These are phyloP conservation scores for Acleris laterana DNA, from an alignment of 2,888 invertebrate genomes.

Conservation along the genomic window DNA sequence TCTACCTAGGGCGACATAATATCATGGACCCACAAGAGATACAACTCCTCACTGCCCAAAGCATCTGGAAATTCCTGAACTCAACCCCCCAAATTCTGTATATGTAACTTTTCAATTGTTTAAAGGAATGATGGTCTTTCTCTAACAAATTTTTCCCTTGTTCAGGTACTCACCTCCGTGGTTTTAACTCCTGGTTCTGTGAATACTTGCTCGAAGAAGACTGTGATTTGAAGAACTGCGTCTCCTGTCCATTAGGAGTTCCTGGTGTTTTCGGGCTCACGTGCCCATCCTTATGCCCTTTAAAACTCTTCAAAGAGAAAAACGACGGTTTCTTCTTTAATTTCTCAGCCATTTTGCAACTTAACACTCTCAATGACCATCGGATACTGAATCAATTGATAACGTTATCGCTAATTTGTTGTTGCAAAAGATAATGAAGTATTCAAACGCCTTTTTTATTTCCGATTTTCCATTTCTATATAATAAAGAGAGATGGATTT, in stretches of 20 bases:
- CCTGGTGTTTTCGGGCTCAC: conserved; percentile 37
- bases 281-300: conserved; percentile 56
- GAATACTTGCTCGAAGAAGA: conserved; percentile 40
- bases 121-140: too few relatives aligned
- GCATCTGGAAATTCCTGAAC: too few relatives aligned
- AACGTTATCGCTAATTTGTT: conserved; percentile 29
- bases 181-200: conserved; percentile 52
- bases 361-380: conserved; percentile 15
- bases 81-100: too few relatives aligned
- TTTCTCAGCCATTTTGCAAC: conserved; percentile 66
- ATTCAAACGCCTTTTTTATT: background rate
- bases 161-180: conserved; percentile 54
- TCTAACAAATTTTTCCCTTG: too few relatives aligned
- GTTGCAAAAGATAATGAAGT: conserved; percentile 27
- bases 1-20: too few relatives aligned
- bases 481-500: conserved; percentile 5
- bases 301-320: conserved; percentile 68
- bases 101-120: too few relatives aligned
- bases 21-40: too few relatives aligned
- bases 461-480: background rate
- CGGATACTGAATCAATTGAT: conserved; percentile 19
- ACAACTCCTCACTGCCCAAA: too few relatives aligned
- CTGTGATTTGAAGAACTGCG: conserved; percentile 17
- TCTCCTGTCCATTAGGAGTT: conserved; percentile 37
- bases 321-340: conserved; percentile 67